Evolutionary conservation across 64 coral and sea anemone genomes (phyloP).

Genomic region (Porites australiensis): DNA sequence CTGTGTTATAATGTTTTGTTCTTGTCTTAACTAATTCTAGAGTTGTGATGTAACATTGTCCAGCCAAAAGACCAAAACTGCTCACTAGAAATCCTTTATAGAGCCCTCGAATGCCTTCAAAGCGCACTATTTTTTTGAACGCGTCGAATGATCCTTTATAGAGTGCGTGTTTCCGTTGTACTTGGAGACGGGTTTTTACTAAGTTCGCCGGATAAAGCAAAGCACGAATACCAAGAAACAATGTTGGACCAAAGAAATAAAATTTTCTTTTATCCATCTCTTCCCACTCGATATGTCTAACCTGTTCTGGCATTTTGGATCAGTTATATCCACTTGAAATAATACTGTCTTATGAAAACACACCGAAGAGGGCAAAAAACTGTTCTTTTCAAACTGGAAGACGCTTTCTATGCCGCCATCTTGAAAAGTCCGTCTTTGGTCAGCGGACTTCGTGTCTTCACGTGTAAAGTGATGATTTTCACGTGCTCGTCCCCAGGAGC

Average conservation of each 20-base stretch:
- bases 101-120: slow-evolving; percentile 92
- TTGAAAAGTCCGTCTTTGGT: not conserved
- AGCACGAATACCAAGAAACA: slow-evolving; percentile 91
- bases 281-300: slow-evolving; percentile 96
- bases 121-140: slow-evolving; percentile 85
- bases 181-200: slow-evolving; percentile 94
- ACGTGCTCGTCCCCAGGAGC: not conserved
- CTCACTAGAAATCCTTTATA: slow-evolving; percentile 98
- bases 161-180: slow-evolving; percentile 90
- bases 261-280: slow-evolving; percentile 96
- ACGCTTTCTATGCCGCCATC: not conserved
- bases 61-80: slow-evolving; percentile 80
- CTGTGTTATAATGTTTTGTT: slow-evolving; percentile 74
- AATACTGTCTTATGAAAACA: not conserved
- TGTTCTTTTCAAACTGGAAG: not conserved
- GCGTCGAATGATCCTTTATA: slow-evolving; percentile 98
- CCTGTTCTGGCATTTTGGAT: slow-evolving; percentile 88
- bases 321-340: not conserved
- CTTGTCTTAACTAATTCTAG: slow-evolving; percentile 84
- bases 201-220: slow-evolving; percentile 93
- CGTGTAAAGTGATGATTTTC: not conserved
- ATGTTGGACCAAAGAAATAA: slow-evolving; percentile 94
- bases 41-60: slow-evolving; percentile 98
- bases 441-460: slow-evolving; percentile 1
- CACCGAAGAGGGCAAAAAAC: not conserved